Percentiles rank a stretch among this genome's conserved stretches.
These are phyloP conservation scores for Hermatobates lingyangjiaoensis DNA, from an alignment of 1,140 invertebrate species.

Conservation along the genomic window DNA sequence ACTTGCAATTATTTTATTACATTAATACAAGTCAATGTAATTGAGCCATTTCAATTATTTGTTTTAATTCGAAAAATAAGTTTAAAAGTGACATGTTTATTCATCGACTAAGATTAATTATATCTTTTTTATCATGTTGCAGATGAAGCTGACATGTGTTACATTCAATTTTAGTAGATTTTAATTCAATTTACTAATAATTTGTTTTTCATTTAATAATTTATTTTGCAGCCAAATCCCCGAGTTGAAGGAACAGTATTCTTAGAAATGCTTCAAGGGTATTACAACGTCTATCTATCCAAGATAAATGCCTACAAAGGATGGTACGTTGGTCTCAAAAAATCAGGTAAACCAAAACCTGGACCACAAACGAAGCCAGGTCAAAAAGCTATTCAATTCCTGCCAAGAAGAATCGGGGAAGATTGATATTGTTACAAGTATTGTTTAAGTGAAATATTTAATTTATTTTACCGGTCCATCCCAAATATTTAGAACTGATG, in stretches of 20 bases:
- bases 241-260: slow-evolving; percentile 33
- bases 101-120: neutral
- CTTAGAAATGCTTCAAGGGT: slow-evolving; percentile 33
- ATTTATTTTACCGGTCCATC: no score
- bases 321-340: slow-evolving; percentile 45
- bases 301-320: slow-evolving; percentile 33
- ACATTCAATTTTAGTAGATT: neutral
- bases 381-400: slow-evolving; percentile 41
- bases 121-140: neutral
- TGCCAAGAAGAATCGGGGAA: slow-evolving; percentile 27
- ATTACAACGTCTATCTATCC: slow-evolving; percentile 37
- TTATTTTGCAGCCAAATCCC: slow-evolving; percentile 26
- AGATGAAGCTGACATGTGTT: neutral
- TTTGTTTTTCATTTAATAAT: slow-evolving; percentile 6
- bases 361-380: slow-evolving; percentile 34
- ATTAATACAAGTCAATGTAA: no score
- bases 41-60: neutral
- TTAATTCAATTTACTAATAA: neutral
- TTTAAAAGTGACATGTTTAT: neutral
- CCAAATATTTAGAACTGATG: no score
- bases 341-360: slow-evolving; percentile 35
- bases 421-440: no score
- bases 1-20: no score
- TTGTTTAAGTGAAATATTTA: no score
- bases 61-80: neutral